These are phyloP conservation scores for Collichthys lucidus DNA, from an alignment of 2,113 vertebrate genomes.

Conservation along the genomic window DNA sequence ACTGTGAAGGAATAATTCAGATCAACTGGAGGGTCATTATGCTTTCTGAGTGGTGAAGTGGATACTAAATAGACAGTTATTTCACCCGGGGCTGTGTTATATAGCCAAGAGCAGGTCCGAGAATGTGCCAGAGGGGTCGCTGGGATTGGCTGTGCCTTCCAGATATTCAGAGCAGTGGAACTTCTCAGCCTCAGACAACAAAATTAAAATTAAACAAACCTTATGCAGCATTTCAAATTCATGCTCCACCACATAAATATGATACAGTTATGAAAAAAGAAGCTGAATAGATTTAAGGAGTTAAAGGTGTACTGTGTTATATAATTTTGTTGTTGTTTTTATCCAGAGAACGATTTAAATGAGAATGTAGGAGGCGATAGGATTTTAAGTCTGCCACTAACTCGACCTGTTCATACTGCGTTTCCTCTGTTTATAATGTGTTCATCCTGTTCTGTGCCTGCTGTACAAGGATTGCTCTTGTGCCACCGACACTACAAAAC, in stretches of 20 bases:
- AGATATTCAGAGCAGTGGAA: background rate
- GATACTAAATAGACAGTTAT: conserved; percentile 23
- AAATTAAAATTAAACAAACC: background rate
- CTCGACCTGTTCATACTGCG: background rate
- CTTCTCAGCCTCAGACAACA: background rate
- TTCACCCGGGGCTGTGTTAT: conserved; percentile 17
- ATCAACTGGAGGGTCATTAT: conserved; percentile 46
- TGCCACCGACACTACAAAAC: background rate
- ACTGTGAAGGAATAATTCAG: conserved; percentile 34
- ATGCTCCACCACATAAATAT: background rate
- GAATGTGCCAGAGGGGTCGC: conserved; percentile 26
- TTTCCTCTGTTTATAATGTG: background rate
- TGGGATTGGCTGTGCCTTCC: conserved; percentile 5
- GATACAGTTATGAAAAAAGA: too few species aligned
- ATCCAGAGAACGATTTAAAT: background rate
- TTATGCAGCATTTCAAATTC: background rate
- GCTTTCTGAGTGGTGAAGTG: conserved; percentile 30
- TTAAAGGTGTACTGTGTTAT: background rate
- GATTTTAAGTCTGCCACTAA: background rate
- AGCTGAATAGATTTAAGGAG: background rate
- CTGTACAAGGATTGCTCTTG: background rate
- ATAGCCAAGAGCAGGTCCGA: conserved; percentile 27
- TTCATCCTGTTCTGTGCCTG: too few species aligned
- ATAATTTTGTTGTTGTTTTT: background rate
- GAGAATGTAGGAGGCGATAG: background rate